Evolutionary conservation across 2,797 vertebrate species (phyloP).

Genomic region (Euthynnus affinis): DNA sequence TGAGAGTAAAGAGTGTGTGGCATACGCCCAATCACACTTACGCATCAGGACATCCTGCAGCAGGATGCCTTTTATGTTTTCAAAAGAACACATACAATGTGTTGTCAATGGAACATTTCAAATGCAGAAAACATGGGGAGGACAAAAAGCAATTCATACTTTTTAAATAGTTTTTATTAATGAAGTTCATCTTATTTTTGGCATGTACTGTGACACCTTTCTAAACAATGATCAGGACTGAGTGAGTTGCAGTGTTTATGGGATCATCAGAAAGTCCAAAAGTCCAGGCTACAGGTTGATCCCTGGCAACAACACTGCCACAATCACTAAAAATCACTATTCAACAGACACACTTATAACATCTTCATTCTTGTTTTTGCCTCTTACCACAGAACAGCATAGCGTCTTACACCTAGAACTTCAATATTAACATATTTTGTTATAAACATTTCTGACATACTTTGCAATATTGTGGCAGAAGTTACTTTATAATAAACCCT

Average conservation of each 20-base stretch:
- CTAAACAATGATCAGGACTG: background rate
- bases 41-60: slow-evolving; percentile 7
- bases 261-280: background rate
- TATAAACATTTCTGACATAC: background rate
- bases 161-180: background rate
- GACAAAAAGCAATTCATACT: background rate
- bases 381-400: background rate
- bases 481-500: background rate
- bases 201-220: background rate
- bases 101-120: background rate
- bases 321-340: background rate
- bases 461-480: background rate
- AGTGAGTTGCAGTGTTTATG: background rate
- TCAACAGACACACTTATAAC: background rate
- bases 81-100: background rate
- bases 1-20: background rate
- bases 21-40: background rate
- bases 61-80: background rate
- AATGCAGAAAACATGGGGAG: background rate
- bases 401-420: background rate
- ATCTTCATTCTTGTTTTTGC: slow-evolving; percentile 1
- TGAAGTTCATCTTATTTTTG: background rate
- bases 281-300: background rate
- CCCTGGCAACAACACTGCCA: background rate
- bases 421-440: background rate